These are phyloP conservation scores for Pinctada fucata DNA, from an alignment of 2,888 invertebrate genomes.

Conservation along the genomic window DNA sequence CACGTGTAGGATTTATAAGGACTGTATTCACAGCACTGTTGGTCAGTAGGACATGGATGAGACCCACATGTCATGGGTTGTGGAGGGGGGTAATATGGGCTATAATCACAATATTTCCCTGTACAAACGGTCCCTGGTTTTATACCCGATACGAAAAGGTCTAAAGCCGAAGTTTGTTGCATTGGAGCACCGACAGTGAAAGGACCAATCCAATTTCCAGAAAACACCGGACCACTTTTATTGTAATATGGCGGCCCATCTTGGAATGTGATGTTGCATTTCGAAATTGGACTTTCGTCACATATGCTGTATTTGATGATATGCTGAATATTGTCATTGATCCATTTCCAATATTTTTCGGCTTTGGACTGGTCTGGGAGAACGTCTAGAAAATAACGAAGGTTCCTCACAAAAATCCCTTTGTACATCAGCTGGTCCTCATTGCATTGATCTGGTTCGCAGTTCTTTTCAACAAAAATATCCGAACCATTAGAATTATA, in stretches of 20 bases:
- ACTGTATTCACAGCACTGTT: conserved; percentile 60
- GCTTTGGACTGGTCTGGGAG: conserved; percentile 35
- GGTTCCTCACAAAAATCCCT: conserved; percentile 55
- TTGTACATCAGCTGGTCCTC: conserved; percentile 59
- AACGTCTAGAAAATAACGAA: conserved; percentile 54
- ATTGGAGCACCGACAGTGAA: conserved; percentile 56
- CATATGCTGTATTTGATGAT: conserved; percentile 52
- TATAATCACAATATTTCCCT: conserved; percentile 52
- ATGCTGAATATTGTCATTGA: conserved; percentile 47
- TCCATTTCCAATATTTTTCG: conserved; percentile 49
- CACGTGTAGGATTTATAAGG: conserved; percentile 59
- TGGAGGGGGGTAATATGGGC: conserved; percentile 54
- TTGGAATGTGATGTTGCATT: conserved; percentile 56
- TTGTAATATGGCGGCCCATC: conserved; percentile 59
- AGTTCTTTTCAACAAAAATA: conserved; percentile 52
- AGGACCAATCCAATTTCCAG: conserved; percentile 56
- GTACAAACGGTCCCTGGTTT: conserved; percentile 47
- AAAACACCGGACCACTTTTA: conserved; percentile 58
- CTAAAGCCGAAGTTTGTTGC: conserved; percentile 56
- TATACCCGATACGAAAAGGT: conserved; percentile 56
- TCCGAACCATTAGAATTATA: conserved; percentile 47
- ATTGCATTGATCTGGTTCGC: conserved; percentile 51
- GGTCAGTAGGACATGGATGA: conserved; percentile 53
- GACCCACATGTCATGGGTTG: conserved; percentile 56
- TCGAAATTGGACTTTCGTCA: conserved; percentile 47